Conservation (phyloP, 2,113 vertebrate genomes). For the Carettochelys insculpta region DNA sequence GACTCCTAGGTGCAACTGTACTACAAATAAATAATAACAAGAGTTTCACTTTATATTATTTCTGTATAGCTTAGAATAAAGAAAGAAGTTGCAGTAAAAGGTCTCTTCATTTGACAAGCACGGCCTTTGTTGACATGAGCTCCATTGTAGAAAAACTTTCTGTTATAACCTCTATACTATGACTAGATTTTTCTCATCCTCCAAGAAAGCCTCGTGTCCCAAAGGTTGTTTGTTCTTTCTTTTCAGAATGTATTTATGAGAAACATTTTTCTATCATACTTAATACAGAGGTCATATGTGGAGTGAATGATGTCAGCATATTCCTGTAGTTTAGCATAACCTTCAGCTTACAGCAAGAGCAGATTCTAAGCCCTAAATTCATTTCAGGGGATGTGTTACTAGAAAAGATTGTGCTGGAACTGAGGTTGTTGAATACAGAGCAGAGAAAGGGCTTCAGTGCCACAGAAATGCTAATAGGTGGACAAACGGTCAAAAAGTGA, state of each 20-base stretch:
- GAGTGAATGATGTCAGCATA: conserved; percentile 45
- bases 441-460: conserved; percentile 54
- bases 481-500: conserved; percentile 61
- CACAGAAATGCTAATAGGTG: conserved; percentile 64
- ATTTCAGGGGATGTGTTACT: conserved; percentile 47
- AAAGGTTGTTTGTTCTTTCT: conserved; percentile 38
- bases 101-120: conserved; percentile 31
- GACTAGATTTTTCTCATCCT: background rate
- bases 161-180: background rate
- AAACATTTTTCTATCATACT: conserved; percentile 28
- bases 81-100: conserved; percentile 1
- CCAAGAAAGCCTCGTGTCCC: conserved; percentile 30
- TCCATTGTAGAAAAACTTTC: background rate
- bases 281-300: conserved; percentile 47
- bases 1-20: background rate
- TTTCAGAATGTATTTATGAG: conserved; percentile 30
- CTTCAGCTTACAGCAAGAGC: conserved; percentile 44
- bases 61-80: no score
- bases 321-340: conserved; percentile 48
- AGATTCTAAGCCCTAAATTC: conserved; percentile 23
- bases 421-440: conserved; percentile 58
- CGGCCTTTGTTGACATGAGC: background rate
- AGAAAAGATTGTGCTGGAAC: conserved; percentile 21
- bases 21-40: background rate
- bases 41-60: background rate